Evolutionary conservation across 2,888 invertebrate genomes (phyloP), one percentile per base, ranked within the genome.

Genomic region (Temnothorax rugatulus): DNA sequence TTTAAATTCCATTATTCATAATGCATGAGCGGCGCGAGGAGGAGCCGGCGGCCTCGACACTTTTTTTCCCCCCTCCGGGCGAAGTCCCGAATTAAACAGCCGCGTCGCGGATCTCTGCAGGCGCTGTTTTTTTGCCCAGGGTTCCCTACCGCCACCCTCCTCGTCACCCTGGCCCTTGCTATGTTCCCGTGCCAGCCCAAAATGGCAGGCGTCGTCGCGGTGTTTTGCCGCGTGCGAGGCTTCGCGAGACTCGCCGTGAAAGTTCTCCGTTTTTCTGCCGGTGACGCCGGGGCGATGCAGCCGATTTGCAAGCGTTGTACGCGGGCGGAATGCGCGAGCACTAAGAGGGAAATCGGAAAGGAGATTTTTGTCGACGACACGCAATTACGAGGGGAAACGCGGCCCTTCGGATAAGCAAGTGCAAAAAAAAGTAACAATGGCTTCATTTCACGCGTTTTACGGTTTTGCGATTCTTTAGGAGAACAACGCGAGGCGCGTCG

Each of bases 1-100:
- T 93, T 93, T 93, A 93, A 93, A 93, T 93, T 93, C 93, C 92
- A 92, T 93, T 93, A 93, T 93, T 93, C 93, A 93, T 93, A 93
- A 93, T 93, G 93, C 93, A 93, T 93, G 93, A 93, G 92, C 85
- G 90, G 87, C 25, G 82, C 41, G 83, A 76, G 71, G 73, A 64
- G 73, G 76, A 74, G 77, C 71, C 50, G 68, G 66, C 84, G 84
- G 85, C 74, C 84, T 86, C 84, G 76, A 87, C 82, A 77, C 86
- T 84, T 88, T 90, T 90, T 93, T 92, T 87, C 88, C 82, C 89
- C 86, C 85, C 89, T 91, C 89, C 86, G 88, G 86, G 88, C 89
- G 90, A 92, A 93, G 92, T 92, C 91, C 87, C 89, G 91, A 93
- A 93, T 93, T 93, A 92, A 93, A 92, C 91, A 91, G 91, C 92